phyloP scores from a whole-genome alignment of 53 echinoderm and acorn worm genomes.

The Apostichopus leukothele region DNA sequence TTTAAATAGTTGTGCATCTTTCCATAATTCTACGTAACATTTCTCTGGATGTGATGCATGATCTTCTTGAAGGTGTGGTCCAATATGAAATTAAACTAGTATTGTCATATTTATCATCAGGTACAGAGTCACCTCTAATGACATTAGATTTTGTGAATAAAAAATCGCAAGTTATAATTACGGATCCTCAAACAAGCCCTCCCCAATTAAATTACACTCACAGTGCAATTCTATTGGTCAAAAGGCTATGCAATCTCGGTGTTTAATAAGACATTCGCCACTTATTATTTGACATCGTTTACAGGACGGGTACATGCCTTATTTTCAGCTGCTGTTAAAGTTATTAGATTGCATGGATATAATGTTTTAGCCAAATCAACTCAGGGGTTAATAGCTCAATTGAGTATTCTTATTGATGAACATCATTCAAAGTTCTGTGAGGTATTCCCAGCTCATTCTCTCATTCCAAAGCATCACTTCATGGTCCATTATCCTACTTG shows the following conservation, averaged over 20 bases:
- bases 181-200: constrained; percentile 52
- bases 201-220: constrained; percentile 42
- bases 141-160: too few species aligned
- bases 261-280: constrained; percentile 56
- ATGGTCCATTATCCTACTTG: constrained; percentile 71
- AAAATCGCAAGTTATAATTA: constrained; percentile 46
- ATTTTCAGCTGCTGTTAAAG: constrained; percentile 55
- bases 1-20: too few species aligned
- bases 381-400: constrained; percentile 56
- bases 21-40: too few species aligned
- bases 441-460: constrained; percentile 45
- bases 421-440: constrained; percentile 58
- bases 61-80: too few species aligned
- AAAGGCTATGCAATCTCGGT: constrained; percentile 67
- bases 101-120: too few species aligned
- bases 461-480: constrained; percentile 65
- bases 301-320: constrained; percentile 37
- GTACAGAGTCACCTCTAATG: too few species aligned
- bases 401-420: constrained; percentile 53
- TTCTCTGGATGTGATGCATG: too few species aligned
- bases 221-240: constrained; percentile 56
- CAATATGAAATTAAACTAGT: too few species aligned
- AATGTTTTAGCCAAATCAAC: constrained; percentile 58
- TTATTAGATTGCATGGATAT: constrained; percentile 66
- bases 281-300: constrained; percentile 56